Conservation (phyloP, 1,140 invertebrate genomes). For the Drosophila pectinifera region DNA sequence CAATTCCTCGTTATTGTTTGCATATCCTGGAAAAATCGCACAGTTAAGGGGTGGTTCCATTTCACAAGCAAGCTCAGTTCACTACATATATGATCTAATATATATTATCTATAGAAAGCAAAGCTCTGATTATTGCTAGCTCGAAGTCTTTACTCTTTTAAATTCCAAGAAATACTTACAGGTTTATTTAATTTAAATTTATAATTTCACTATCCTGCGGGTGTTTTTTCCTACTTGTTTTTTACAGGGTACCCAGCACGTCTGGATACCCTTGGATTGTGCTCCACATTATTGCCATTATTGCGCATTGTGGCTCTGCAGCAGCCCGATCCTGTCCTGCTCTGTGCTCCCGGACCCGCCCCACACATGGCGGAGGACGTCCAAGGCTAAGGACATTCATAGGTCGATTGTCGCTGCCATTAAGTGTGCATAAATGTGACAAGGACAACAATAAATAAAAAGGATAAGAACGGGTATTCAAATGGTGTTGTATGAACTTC, state of each 20-base stretch:
- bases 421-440: slow-evolving; percentile 63
- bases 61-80: too few species aligned
- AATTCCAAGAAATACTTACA: neutral
- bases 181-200: neutral
- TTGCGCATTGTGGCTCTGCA: slow-evolving; percentile 44
- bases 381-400: slow-evolving; percentile 62
- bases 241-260: slow-evolving; percentile 21
- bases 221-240: too few species aligned
- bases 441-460: slow-evolving; percentile 52
- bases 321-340: slow-evolving; percentile 16
- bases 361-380: slow-evolving; percentile 2
- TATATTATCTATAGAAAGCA: too few species aligned
- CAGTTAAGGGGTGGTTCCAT: neutral
- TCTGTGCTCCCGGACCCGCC: neutral
- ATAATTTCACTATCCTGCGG: neutral
- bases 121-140: too few species aligned
- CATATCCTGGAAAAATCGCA: slow-evolving; percentile 5
- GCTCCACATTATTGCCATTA: slow-evolving; percentile 29
- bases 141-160: too few species aligned
- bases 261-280: neutral
- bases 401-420: slow-evolving; percentile 65
- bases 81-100: neutral
- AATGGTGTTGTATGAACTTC: neutral
- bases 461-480: slow-evolving; percentile 20
- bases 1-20: slow-evolving; percentile 32